Evolutionary conservation across 2,113 vertebrate species (phyloP), one percentile per base, ranked within the genome.

Genomic region (Uria lomvia): DNA sequence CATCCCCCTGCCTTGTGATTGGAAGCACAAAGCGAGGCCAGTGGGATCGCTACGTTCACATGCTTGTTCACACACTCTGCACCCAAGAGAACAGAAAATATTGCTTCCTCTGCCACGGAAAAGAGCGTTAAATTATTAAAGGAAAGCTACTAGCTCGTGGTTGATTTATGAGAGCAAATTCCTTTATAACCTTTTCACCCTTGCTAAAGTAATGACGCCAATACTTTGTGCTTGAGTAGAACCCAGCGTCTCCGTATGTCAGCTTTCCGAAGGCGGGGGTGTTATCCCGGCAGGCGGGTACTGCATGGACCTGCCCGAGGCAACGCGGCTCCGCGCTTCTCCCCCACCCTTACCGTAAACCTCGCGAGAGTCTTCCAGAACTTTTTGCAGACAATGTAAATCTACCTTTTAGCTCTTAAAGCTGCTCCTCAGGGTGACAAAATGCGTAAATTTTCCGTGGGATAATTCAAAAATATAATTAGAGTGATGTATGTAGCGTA

Each of bases 301-400:
- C 66, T 7, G 1, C 67, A 12, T 5, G 67, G 47, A 23, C 17
- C 52, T 13, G 53, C 67, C 66, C 26, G 14, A 76, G 66, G 77
- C 71, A 65, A 0, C 1, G 1, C n/a, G 34, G 56, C 56, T 26
- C 53, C 3, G 1, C 0, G 0, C 73, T 36, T 59, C 45, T 45
- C 40, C 86, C 47, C 63, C 55, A 8, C 9, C 6, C 55, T 77
- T 27, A 17, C 18, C 38, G 6, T 38, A 73, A 73, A 50, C 45
- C 72, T 71, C 49, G 27, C 12, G 65, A 27, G 70, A 34, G 8
- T 40, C 72, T 71, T 80, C 27, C 11, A 32, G 23, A 65, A 56
- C 15, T 62, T 82, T 62, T 42, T 91, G 58, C 27, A 68, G 74
- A 27, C 73, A 53, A 52, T 12, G 19, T 74, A 86, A 72, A 80